phyloP scores from a whole-genome alignment of 2,888 invertebrate species.

The Kuschelorhynchus macadamiae region DNA sequence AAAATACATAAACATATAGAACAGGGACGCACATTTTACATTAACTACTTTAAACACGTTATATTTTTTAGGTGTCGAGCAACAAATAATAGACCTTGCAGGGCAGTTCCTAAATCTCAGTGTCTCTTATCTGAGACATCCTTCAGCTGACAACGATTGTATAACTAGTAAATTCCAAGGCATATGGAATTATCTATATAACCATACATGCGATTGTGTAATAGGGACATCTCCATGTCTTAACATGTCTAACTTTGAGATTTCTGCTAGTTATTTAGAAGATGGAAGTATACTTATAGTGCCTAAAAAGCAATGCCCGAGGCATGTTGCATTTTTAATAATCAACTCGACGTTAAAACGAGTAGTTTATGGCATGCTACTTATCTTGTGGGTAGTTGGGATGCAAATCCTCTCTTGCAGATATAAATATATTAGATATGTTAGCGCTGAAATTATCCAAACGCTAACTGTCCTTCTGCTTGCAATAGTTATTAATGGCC shows the following conservation, averaged over 20 bases:
- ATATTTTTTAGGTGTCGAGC: constrained; percentile 5
- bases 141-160: neutral
- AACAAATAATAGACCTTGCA: neutral
- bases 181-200: neutral
- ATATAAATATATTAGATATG: neutral
- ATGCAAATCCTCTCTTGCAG: neutral
- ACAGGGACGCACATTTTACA: too few species aligned
- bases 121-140: neutral
- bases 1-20: too few species aligned
- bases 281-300: neutral
- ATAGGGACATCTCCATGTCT: constrained; percentile 7
- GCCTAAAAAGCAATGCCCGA: neutral
- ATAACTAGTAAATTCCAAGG: neutral
- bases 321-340: constrained; percentile 6
- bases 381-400: neutral
- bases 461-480: neutral
- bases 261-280: neutral
- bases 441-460: neutral
- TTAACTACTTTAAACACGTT: too few species aligned
- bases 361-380: neutral
- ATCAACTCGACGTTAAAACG: neutral
- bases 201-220: constrained; percentile 18
- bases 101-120: neutral
- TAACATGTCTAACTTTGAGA: neutral
- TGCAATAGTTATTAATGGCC: neutral